phyloP scores from a whole-genome alignment of 2,113 vertebrate genomes.

The Callaeas wilsoni region DNA sequence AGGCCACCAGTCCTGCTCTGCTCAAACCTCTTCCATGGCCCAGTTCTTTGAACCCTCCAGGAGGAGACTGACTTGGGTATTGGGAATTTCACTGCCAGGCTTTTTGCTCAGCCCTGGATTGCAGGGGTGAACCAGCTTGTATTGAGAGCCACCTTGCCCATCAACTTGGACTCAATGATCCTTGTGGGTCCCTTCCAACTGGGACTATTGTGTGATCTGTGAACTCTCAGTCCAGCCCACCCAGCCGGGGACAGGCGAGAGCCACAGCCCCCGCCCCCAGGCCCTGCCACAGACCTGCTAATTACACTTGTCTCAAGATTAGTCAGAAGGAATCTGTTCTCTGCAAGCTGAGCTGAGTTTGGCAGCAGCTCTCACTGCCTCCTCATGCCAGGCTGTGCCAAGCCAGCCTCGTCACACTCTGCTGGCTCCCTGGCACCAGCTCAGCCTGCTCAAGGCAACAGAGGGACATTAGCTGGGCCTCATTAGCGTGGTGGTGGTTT shows the following conservation, averaged over 20 bases:
- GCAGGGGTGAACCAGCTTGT: neutral
- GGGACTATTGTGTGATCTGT: neutral
- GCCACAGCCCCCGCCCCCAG: neutral
- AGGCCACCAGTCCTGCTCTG: neutral
- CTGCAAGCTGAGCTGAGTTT: neutral
- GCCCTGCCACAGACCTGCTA: neutral
- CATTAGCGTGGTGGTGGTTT: neutral
- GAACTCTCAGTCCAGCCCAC: neutral
- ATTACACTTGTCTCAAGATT: neutral
- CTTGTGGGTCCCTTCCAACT: neutral
- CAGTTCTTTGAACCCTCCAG: neutral
- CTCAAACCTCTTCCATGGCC: neutral
- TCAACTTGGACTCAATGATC: neutral
- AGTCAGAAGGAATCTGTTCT: neutral
- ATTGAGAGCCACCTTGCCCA: neutral
- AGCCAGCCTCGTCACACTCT: neutral
- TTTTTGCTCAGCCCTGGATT: neutral
- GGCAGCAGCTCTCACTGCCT: neutral
- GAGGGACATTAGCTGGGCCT: neutral
- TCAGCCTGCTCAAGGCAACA: neutral
- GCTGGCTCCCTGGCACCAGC: neutral
- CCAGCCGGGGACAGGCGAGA: neutral
- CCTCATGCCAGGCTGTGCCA: neutral
- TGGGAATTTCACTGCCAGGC: neutral
- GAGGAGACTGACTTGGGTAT: neutral